Percentiles rank a stretch among this genome's conserved stretches.
phyloP scores from a whole-genome alignment of 2,888 invertebrate species.

The Eupithecia exiguata region DNA sequence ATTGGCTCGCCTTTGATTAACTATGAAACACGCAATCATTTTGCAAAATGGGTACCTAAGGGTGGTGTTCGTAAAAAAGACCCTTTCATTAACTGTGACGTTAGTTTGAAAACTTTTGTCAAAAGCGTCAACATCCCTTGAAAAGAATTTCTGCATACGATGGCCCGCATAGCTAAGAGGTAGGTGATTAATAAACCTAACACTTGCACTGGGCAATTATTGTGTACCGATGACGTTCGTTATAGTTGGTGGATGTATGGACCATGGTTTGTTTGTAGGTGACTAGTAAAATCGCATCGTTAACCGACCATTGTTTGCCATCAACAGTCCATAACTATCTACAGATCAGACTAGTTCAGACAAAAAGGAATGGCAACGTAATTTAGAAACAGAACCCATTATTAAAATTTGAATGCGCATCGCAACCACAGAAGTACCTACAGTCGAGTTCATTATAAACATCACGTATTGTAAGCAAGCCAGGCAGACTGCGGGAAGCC shows the following conservation, averaged over 20 bases:
- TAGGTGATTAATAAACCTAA: not conserved
- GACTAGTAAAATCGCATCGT: not conserved
- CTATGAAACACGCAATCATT: not conserved
- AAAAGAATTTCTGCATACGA: not conserved
- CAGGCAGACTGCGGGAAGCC: conserved; percentile 44
- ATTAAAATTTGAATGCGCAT: conserved; percentile 8
- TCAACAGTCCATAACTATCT: not conserved
- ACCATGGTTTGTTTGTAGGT: not conserved
- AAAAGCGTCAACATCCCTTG: not conserved
- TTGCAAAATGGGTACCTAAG: not conserved
- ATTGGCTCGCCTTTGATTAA: conserved; percentile 2
- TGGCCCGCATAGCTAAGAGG: not conserved
- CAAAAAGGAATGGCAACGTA: not conserved
- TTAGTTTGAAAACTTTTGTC: too few relatives aligned
- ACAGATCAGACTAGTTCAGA: not conserved
- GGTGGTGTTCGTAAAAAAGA: too few relatives aligned
- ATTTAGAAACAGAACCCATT: not conserved
- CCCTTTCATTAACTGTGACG: too few relatives aligned
- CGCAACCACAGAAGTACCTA: conserved; percentile 1
- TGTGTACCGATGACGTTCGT: not conserved
- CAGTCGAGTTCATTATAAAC: conserved; percentile 40
- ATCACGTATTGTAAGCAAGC: conserved; percentile 48
- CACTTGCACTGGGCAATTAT: not conserved
- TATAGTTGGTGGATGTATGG: not conserved
- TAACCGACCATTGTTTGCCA: not conserved